Percentiles rank a stretch among this genome's conserved stretches.
Evolutionary conservation across 1,140 invertebrate species (phyloP).

Genomic region (Holotrichia oblita): DNA sequence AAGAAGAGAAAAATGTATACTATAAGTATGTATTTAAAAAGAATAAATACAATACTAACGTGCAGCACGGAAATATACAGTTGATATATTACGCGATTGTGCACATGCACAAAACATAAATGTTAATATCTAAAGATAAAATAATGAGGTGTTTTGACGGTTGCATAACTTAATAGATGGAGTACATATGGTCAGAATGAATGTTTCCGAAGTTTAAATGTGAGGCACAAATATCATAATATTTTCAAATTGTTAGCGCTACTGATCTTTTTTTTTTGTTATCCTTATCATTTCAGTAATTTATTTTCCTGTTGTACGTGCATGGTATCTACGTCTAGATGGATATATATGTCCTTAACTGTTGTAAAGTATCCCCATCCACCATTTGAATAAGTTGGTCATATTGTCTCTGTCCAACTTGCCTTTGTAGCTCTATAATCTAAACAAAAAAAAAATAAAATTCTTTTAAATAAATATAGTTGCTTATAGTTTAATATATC

Average conservation of each 20-base stretch:
- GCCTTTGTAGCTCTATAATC: constrained; percentile 71
- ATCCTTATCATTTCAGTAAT: neutral
- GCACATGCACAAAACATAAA: neutral
- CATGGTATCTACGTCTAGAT: constrained; percentile 58
- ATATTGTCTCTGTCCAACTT: constrained; percentile 74
- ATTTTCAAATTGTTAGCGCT: neutral
- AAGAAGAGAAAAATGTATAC: neutral
- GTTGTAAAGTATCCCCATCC: constrained; percentile 72
- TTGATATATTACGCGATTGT: neutral
- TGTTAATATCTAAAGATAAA: too few species aligned
- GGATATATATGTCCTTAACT: constrained; percentile 71
- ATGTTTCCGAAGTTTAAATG: constrained; percentile 27
- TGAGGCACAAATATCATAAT: constrained; percentile 40
- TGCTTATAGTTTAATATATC: constrained; percentile 43
- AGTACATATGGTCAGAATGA: constrained; percentile 9
- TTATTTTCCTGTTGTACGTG: neutral
- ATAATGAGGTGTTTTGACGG: constrained; percentile 12
- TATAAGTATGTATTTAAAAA: neutral
- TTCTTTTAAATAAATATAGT: constrained; percentile 35
- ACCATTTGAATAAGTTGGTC: constrained; percentile 75
- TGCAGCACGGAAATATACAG: neutral
- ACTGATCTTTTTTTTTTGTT: constrained; percentile 16
- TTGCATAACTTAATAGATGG: constrained; percentile 15
- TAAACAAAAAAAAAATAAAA: constrained; percentile 62
- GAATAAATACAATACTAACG: neutral